A percentile compares a stretch with the other conserved stretches of the same genome.
Conservation (phyloP, 2,888 invertebrate species). For the Pyrocoelia pectoralis region DNA sequence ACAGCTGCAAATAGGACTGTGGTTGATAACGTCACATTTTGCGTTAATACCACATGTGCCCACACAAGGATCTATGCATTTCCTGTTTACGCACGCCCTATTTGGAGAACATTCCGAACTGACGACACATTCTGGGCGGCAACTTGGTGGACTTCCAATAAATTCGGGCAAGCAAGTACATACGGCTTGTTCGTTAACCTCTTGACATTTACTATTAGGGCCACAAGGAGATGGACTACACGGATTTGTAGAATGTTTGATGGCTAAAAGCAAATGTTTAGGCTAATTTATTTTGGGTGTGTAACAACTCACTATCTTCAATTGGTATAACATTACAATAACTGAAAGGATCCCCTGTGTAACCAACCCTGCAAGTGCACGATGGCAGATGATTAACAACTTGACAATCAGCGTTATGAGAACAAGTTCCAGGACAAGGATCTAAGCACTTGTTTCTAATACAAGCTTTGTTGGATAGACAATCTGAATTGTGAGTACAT, state of each 20-base stretch:
- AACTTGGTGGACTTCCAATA: conserved; percentile 70
- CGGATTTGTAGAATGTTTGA: conserved; percentile 62
- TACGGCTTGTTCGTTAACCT: conserved; percentile 65
- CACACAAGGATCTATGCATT: conserved; percentile 68
- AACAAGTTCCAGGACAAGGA: conserved; percentile 78
- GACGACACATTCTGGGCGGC: conserved; percentile 70
- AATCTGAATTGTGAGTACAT: conserved; percentile 76
- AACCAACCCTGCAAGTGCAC: conserved; percentile 69
- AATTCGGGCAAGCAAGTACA: conserved; percentile 68
- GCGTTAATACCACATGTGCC: conserved; percentile 71
- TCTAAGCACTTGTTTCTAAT: conserved; percentile 73
- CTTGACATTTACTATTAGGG: conserved; percentile 78
- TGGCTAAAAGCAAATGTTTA: conserved; percentile 73
- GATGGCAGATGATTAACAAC: conserved; percentile 77
- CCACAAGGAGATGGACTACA: conserved; percentile 83
- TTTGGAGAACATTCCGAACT: conserved; percentile 68
- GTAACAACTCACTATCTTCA: not conserved
- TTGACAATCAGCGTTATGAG: conserved; percentile 74
- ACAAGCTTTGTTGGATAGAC: conserved; percentile 72
- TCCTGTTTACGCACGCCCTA: conserved; percentile 65
- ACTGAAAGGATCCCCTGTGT: conserved; percentile 73
- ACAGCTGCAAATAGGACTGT: conserved; percentile 70
- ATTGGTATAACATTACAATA: conserved; percentile 61
- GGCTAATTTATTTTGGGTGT: no score
- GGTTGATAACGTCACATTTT: conserved; percentile 64